A percentile compares a stretch with the other conserved stretches of the same genome.
phyloP scores from a whole-genome alignment of 2,113 vertebrate genomes.

The Nothoprocta pentlandii region DNA sequence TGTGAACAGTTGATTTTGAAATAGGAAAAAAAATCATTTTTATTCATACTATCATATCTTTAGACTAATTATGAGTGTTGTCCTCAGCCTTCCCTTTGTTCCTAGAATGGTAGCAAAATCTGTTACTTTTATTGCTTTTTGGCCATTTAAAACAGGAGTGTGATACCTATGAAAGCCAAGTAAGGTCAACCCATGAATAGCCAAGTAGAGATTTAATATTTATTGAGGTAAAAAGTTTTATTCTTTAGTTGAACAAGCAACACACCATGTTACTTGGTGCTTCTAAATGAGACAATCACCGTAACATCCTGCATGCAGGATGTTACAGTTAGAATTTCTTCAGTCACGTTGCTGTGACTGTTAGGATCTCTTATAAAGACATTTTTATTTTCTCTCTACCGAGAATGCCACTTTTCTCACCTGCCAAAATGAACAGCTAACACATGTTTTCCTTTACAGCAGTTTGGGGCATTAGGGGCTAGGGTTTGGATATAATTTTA shows the following conservation, averaged over 20 bases:
- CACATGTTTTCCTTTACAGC: neutral
- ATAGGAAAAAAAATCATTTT: neutral
- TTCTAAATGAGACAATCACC: neutral
- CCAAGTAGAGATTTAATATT: neutral
- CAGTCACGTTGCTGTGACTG: rapidly evolving
- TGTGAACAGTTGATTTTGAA: neutral
- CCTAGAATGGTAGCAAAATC: neutral
- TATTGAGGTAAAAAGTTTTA: neutral
- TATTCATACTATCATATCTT: neutral
- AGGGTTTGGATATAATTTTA: neutral
- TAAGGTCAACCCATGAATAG: too few relatives aligned
- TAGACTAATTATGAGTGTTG: neutral
- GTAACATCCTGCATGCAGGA: neutral
- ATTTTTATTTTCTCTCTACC: neutral
- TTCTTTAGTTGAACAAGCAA: neutral
- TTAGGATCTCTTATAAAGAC: neutral
- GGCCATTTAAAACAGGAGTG: neutral
- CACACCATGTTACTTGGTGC: neutral
- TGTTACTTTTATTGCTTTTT: neutral
- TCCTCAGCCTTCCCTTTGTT: neutral
- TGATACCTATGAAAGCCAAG: neutral
- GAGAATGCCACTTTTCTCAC: neutral
- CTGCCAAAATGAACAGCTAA: neutral
- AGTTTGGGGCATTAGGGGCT: too few relatives aligned
- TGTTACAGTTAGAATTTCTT: neutral